Evolutionary conservation across 1,140 invertebrate genomes (phyloP).

Genomic region (Bombus huntii): DNA sequence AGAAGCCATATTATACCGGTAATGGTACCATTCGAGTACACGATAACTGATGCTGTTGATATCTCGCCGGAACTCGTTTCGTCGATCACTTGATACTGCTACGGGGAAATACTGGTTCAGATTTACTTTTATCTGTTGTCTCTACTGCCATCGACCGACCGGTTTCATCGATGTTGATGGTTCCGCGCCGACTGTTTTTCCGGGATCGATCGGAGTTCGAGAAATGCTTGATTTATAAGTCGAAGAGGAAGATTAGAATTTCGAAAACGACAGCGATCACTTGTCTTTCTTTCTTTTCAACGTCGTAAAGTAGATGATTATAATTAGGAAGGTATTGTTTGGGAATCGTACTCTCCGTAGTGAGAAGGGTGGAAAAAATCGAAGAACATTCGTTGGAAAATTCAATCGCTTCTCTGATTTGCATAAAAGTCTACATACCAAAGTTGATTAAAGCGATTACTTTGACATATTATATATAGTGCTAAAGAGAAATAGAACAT

Average conservation of each 20-base stretch:
- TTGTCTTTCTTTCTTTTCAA: no score
- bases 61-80: slow-evolving; percentile 18
- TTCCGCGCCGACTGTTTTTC: neutral
- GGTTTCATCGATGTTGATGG: neutral
- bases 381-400: neutral
- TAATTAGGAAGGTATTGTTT: neutral
- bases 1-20: slow-evolving; percentile 68
- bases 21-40: slow-evolving; percentile 63
- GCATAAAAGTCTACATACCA: neutral
- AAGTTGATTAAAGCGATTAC: neutral
- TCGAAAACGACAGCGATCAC: neutral
- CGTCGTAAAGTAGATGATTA: neutral
- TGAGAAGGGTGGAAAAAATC: neutral
- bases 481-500: neutral
- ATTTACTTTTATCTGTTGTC: slow-evolving; percentile 32
- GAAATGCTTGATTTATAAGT: neutral
- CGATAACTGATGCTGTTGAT: slow-evolving; percentile 52
- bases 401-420: neutral
- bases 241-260: neutral
- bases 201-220: neutral
- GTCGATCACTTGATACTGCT: neutral
- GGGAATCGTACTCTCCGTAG: neutral
- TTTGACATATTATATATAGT: neutral
- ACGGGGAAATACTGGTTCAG: neutral
- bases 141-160: neutral